Evolutionary conservation across 2,888 invertebrate genomes (phyloP).

Genomic region (Pseudococcus longispinus): DNA sequence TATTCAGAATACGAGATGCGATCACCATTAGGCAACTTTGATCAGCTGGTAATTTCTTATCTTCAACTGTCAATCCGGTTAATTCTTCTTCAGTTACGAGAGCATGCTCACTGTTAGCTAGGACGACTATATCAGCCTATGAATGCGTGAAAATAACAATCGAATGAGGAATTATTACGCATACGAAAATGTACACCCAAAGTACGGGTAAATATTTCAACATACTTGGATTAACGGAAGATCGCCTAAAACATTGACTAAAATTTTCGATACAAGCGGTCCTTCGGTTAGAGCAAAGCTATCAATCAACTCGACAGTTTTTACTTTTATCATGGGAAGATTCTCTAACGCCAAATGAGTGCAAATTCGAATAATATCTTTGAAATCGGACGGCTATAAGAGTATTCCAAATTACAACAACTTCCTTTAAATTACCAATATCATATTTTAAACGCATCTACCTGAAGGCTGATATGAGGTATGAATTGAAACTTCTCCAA

Average conservation of each 20-base stretch:
- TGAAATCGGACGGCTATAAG: slow-evolving; percentile 60
- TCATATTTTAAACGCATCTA: not conserved
- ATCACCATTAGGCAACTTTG: slow-evolving; percentile 66
- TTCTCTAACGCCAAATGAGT: slow-evolving; percentile 80
- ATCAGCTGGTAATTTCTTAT: slow-evolving; percentile 68
- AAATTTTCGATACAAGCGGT: slow-evolving; percentile 66
- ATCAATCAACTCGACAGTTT: slow-evolving; percentile 67
- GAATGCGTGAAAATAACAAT: not conserved
- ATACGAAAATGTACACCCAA: not conserved
- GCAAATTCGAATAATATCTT: slow-evolving; percentile 69
- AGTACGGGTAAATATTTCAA: no score
- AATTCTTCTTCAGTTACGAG: slow-evolving; percentile 64
- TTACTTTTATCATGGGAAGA: slow-evolving; percentile 69
- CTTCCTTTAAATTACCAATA: not conserved
- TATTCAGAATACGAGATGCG: slow-evolving; percentile 67
- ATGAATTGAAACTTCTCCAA: slow-evolving; percentile 79
- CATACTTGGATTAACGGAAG: slow-evolving; percentile 63
- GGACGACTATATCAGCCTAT: slow-evolving; percentile 70
- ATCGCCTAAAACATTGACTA: slow-evolving; percentile 71
- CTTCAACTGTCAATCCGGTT: slow-evolving; percentile 68
- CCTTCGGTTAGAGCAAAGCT: slow-evolving; percentile 66
- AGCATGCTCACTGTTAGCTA: slow-evolving; percentile 62
- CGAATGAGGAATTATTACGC: not conserved
- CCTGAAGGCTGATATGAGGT: slow-evolving; percentile 65
- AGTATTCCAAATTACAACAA: not conserved